phyloP scores from a whole-genome alignment of 2,797 vertebrate species.

The Okamejei kenojei region DNA sequence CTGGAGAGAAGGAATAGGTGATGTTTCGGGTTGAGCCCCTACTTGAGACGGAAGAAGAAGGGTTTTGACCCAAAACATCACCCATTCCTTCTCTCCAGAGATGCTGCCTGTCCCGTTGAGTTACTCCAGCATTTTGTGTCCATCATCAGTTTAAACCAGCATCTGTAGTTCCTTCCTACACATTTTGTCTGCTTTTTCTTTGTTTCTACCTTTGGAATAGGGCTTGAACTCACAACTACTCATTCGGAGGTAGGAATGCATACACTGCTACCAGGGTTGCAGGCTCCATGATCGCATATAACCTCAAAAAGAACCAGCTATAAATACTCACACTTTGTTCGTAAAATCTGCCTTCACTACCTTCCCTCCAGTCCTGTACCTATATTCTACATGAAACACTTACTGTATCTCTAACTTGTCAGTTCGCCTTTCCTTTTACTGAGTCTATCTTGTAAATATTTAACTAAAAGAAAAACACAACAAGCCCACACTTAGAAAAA shows the following conservation, averaged over 20 bases:
- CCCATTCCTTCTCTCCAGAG: too few relatives aligned
- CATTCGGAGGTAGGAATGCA: background rate
- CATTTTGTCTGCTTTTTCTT: too few relatives aligned
- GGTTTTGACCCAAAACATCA: too few relatives aligned
- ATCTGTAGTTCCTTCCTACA: too few relatives aligned
- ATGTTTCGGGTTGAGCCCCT: too few relatives aligned
- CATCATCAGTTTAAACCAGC: too few relatives aligned
- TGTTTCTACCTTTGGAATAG: background rate
- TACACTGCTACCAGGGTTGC: background rate
- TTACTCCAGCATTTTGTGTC: too few relatives aligned
- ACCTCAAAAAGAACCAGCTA: background rate
- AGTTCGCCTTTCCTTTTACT: background rate
- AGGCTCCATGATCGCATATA: background rate
- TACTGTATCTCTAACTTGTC: background rate
- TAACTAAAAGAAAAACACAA: background rate
- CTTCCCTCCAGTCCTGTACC: background rate
- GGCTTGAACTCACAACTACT: background rate
- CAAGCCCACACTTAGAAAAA: background rate
- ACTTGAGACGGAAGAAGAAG: too few relatives aligned
- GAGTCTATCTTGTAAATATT: constrained; percentile 18
- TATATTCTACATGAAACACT: background rate
- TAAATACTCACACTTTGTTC: background rate
- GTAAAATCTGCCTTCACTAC: background rate
- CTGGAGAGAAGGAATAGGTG: too few relatives aligned
- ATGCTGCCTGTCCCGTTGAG: too few relatives aligned